phyloP scores from a whole-genome alignment of 2,113 vertebrate genomes.

The Callaeas wilsoni region DNA sequence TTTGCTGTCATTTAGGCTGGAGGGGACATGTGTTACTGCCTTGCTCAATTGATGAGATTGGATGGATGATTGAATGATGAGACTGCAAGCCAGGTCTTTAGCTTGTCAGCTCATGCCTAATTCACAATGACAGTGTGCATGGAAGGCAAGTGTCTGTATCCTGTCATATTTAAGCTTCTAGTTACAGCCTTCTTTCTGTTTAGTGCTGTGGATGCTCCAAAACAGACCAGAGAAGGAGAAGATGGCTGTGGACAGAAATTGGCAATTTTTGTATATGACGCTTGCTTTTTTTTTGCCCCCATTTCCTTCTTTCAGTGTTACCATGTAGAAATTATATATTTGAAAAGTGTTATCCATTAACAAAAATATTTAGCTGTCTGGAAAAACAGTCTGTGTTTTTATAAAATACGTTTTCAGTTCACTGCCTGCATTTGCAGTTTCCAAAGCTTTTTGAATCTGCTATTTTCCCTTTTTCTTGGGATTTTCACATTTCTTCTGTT shows the following conservation, averaged over 20 bases:
- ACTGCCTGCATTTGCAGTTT: not conserved
- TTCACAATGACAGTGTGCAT: conserved; percentile 52
- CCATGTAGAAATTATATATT: not conserved
- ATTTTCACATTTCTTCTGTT: not conserved
- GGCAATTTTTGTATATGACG: not conserved
- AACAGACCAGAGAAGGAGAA: not conserved
- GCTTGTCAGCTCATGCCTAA: conserved; percentile 56
- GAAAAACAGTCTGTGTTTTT: not conserved
- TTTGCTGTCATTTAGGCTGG: conserved; percentile 66
- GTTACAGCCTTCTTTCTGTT: not conserved
- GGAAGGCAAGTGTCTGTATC: conserved; percentile 49
- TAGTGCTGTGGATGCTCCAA: not conserved
- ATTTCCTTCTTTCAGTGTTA: not conserved
- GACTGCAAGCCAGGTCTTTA: conserved; percentile 63
- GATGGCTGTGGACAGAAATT: not conserved
- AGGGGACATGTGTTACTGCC: conserved; percentile 67
- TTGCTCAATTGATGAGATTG: conserved; percentile 63
- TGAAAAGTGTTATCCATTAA: not conserved
- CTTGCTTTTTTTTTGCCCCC: rapidly evolving
- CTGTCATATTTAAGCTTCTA: conserved; percentile 44
- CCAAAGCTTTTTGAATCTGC: not conserved
- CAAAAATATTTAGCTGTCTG: not conserved
- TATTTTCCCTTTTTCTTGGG: not conserved
- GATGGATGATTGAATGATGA: conserved; percentile 69
- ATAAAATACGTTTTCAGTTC: not conserved